Evolutionary conservation across 2,888 invertebrate genomes (phyloP).

Genomic region (Vannuccia rotundouncinata): DNA sequence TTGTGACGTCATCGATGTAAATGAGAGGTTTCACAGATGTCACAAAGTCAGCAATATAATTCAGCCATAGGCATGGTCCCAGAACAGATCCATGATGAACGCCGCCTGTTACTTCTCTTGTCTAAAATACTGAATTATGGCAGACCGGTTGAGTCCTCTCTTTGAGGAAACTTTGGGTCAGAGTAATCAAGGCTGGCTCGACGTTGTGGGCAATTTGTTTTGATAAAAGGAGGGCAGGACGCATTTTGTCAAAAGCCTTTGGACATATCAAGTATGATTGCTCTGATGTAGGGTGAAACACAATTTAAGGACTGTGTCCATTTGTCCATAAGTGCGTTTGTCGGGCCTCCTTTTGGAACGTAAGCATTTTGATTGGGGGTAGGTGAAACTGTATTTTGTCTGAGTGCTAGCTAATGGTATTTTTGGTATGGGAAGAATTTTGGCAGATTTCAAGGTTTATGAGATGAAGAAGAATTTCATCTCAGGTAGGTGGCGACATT

Average conservation of each 20-base stretch:
- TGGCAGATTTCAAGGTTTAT: not conserved
- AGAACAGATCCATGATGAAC: not conserved
- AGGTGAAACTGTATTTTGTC: not conserved
- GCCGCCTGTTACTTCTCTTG: not conserved
- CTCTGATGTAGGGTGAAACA: not conserved
- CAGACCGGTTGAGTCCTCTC: not conserved
- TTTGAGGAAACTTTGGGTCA: not conserved
- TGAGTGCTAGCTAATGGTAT: not conserved
- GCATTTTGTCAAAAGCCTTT: not conserved
- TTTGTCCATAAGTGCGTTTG: too few species aligned
- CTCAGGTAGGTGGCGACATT: not conserved
- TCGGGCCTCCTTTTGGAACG: not conserved
- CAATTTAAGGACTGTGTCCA: too few species aligned
- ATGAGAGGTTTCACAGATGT: not conserved
- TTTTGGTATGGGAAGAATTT: not conserved
- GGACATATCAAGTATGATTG: not conserved
- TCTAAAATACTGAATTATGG: not conserved
- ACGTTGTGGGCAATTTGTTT: not conserved
- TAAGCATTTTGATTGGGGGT: not conserved
- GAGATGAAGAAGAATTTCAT: constrained; percentile 4
- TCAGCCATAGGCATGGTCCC: not conserved
- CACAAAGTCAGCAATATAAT: not conserved
- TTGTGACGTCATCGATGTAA: not conserved
- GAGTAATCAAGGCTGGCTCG: not conserved
- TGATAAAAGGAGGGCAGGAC: not conserved